A percentile compares a stretch with the other conserved stretches of the same genome.
phyloP scores from a whole-genome alignment of 2,888 invertebrate species.

The Ypsolopha sequella region DNA sequence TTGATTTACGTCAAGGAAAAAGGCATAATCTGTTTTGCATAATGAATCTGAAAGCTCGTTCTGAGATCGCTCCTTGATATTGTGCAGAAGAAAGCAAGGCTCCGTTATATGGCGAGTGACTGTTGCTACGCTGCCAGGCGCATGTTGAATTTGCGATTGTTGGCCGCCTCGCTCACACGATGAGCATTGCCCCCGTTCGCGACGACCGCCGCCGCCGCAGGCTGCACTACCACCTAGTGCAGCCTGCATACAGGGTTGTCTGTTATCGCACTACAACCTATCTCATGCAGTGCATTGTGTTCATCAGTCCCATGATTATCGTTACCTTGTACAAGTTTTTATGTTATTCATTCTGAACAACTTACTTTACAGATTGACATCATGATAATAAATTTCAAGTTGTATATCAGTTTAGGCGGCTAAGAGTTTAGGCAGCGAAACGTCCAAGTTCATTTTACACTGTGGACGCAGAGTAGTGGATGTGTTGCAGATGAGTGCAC shows the following conservation, averaged over 20 bases:
- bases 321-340: no score
- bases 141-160: constrained; percentile 63
- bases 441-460: no score
- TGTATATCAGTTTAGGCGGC: no score
- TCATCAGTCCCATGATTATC: constrained; percentile 7
- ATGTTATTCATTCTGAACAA: no score
- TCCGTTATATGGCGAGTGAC: constrained; percentile 20
- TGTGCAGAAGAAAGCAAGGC: constrained; percentile 1
- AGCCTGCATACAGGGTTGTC: constrained; percentile 5
- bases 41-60: background rate
- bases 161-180: constrained; percentile 62
- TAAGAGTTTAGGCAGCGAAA: no score
- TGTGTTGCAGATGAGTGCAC: background rate
- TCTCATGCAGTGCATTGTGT: background rate
- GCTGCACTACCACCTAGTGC: background rate
- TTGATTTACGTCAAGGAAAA: constrained; percentile 21
- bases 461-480: constrained; percentile 5
- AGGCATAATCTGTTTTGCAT: background rate
- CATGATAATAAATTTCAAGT: no score
- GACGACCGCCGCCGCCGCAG: background rate
- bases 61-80: constrained; percentile 2
- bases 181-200: constrained; percentile 57
- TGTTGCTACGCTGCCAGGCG: constrained; percentile 37
- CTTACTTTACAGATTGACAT: no score
- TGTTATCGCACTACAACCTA: background rate